Conservation (phyloP, 1,140 invertebrate genomes). For the Drosophila micromelanica region DNA sequence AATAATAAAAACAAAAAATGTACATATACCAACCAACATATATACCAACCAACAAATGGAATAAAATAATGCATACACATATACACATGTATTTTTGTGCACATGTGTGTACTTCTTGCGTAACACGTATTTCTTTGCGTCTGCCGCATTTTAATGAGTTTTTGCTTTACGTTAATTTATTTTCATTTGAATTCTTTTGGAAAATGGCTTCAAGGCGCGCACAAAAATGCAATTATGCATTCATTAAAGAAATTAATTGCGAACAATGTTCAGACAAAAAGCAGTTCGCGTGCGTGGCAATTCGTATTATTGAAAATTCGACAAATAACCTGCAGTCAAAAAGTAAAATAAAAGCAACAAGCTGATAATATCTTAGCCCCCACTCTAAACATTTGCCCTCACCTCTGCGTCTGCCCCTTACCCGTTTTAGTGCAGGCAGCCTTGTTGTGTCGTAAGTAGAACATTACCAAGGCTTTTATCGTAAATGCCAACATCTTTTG, state of each 20-base stretch:
- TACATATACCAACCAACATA: slow-evolving; percentile 49
- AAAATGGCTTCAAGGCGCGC: slow-evolving; percentile 76
- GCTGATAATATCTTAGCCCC: slow-evolving; percentile 23
- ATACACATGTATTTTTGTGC: slow-evolving; percentile 35
- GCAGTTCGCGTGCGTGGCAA: slow-evolving; percentile 41
- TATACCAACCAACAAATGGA: slow-evolving; percentile 52
- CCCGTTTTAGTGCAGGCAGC: slow-evolving; percentile 32
- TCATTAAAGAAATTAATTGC: slow-evolving; percentile 82
- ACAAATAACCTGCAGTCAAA: slow-evolving; percentile 33
- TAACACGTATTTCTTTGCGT: slow-evolving; percentile 46
- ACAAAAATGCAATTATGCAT: slow-evolving; percentile 82
- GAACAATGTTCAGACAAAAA: slow-evolving; percentile 64
- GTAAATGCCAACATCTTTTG: slow-evolving; percentile 81
- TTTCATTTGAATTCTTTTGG: slow-evolving; percentile 79
- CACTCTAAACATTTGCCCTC: neutral
- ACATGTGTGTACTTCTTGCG: slow-evolving; percentile 29
- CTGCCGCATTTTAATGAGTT: slow-evolving; percentile 77
- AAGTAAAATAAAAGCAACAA: slow-evolving; percentile 27
- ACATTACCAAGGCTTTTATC: slow-evolving; percentile 81
- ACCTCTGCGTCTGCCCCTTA: slow-evolving; percentile 16
- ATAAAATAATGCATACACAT: slow-evolving; percentile 72
- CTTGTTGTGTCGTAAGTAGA: slow-evolving; percentile 70
- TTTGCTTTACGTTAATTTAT: slow-evolving; percentile 82
- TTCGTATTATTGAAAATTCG: slow-evolving; percentile 54
- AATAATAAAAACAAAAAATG: too few species aligned